phyloP scores from a whole-genome alignment of 2,797 vertebrate genomes.

The Tauraco hartlaubi region DNA sequence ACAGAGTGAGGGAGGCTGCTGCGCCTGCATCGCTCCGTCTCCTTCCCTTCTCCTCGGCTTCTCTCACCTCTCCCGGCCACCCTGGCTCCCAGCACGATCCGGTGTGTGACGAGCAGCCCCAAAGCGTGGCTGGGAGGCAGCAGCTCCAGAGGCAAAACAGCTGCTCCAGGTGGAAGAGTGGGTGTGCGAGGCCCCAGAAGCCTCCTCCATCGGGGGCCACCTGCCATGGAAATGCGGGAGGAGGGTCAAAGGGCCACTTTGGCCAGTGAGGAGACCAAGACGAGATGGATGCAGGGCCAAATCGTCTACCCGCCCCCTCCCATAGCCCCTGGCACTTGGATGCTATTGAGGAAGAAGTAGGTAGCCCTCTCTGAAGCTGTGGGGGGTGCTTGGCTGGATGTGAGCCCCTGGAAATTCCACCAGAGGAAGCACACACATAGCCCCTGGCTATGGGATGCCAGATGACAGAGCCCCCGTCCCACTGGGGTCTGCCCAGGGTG shows the following conservation, averaged over 20 bases:
- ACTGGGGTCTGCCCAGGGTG: neutral
- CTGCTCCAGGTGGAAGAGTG: neutral
- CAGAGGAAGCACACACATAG: too few relatives aligned
- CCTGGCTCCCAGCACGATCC: neutral
- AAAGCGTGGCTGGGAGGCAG: neutral
- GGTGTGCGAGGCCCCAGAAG: neutral
- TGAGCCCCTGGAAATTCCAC: too few relatives aligned
- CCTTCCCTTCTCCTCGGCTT: neutral
- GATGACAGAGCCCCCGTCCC: neutral
- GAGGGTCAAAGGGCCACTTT: neutral
- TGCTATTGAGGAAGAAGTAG: too few relatives aligned
- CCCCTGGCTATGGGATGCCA: neutral
- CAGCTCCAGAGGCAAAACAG: neutral
- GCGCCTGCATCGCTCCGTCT: slow-evolving; percentile 21
- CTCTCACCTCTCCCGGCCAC: slow-evolving; percentile 31
- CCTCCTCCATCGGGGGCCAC: neutral
- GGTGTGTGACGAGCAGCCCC: neutral
- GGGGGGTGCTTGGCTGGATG: too few relatives aligned
- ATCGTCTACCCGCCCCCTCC: fast-evolving
- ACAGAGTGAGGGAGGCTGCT: slow-evolving; percentile 44
- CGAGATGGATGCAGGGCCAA: fast-evolving
- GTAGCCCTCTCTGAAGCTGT: too few relatives aligned
- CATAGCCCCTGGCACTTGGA: too few relatives aligned
- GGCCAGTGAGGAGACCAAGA: neutral
- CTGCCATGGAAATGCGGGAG: neutral